A percentile compares a stretch with the other conserved stretches of the same genome.
Conservation (phyloP, 2,888 invertebrate genomes). For the Himalopsyche japonica region DNA sequence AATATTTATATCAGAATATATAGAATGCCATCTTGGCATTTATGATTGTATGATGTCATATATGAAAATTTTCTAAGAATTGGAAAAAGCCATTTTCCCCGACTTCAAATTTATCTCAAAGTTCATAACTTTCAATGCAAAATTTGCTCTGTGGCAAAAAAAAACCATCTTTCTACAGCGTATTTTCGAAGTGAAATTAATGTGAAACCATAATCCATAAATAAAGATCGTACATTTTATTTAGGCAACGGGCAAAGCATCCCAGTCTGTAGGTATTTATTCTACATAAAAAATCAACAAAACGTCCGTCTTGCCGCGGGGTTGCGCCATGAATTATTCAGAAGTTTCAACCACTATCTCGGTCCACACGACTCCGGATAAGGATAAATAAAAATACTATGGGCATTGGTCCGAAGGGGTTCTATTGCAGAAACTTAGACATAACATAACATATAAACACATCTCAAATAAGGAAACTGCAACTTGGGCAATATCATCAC, state of each 20-base stretch:
- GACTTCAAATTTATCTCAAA: too few species aligned
- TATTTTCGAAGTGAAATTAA: background rate
- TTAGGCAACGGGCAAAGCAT: background rate
- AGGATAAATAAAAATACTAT: background rate
- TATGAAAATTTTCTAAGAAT: too few species aligned
- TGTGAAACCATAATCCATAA: constrained; percentile 3
- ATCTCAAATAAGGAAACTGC: background rate
- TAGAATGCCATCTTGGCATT: too few species aligned
- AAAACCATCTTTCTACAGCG: background rate
- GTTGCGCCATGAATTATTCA: constrained; percentile 27
- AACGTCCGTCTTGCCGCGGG: constrained; percentile 13
- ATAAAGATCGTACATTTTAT: background rate
- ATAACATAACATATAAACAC: background rate
- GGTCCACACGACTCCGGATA: background rate
- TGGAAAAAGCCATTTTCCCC: too few species aligned
- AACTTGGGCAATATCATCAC: background rate
- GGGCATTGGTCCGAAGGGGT: constrained; percentile 8
- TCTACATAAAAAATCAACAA: constrained; percentile 14
- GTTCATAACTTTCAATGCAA: too few species aligned
- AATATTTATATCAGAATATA: too few species aligned
- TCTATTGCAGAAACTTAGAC: background rate
- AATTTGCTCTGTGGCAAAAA: too few species aligned
- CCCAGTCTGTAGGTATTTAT: constrained; percentile 1
- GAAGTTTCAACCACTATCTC: constrained; percentile 6
- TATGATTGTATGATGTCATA: too few species aligned